phyloP scores from a whole-genome alignment of 1,140 invertebrate genomes.

The fruit fly (Drosophila melanogaster) region Release_6_plus_ISO1_MT NT_033779.5:18889001-18889500 shows the following conservation, averaged over 20 bases:
- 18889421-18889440: conserved; percentile 70
- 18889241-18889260: no score
- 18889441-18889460: conserved; percentile 35
- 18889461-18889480: conserved; percentile 4
- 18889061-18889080: not conserved
- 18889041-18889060: conserved; percentile 3
- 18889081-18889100: conserved; percentile 33
- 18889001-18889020: conserved; percentile 20
- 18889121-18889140: conserved; percentile 63
- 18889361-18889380: conserved; percentile 50
- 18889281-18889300: conserved; percentile 81
- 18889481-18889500: not conserved
- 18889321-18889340: conserved; percentile 73
- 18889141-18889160: conserved; percentile 62
- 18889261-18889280: not conserved
- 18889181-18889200: conserved; percentile 81
- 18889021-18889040: conserved; percentile 48
- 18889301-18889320: conserved; percentile 82
- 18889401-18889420: conserved; percentile 61
- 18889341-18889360: conserved; percentile 64
- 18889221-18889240: conserved; percentile 4
- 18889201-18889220: conserved; percentile 55
- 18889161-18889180: conserved; percentile 83
- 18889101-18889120: conserved; percentile 69
- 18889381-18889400: conserved; percentile 3